phyloP scores from a whole-genome alignment of 2,888 invertebrate genomes.

The Mesorhabditis sp. region DNA sequence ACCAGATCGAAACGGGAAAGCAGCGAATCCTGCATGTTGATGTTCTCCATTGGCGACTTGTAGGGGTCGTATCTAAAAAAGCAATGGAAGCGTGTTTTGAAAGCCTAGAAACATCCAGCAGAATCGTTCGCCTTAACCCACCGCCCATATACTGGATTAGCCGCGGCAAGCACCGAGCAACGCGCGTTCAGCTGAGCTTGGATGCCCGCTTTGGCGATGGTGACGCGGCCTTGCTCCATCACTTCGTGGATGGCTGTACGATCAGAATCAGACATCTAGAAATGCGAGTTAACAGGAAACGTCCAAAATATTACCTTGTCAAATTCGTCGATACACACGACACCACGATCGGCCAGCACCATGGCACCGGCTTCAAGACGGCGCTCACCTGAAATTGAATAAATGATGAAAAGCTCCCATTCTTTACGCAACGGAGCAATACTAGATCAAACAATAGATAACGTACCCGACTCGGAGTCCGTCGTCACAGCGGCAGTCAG shows the following conservation, averaged over 20 bases:
- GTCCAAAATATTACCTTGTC: slow-evolving; percentile 65
- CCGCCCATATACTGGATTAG: slow-evolving; percentile 96
- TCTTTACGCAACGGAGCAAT: neutral
- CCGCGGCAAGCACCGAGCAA: slow-evolving; percentile 96
- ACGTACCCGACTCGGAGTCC: slow-evolving; percentile 76
- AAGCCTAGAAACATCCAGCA: neutral
- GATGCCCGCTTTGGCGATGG: slow-evolving; percentile 95
- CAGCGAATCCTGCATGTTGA: slow-evolving; percentile 92
- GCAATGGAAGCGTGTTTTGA: neutral
- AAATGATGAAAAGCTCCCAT: neutral
- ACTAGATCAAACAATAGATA: neutral
- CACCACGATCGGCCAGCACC: slow-evolving; percentile 97
- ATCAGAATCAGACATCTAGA: slow-evolving; percentile 96
- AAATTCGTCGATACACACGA: slow-evolving; percentile 95
- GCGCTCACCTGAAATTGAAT: slow-evolving; percentile 23
- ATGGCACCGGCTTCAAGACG: slow-evolving; percentile 82
- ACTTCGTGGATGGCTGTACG: slow-evolving; percentile 99
- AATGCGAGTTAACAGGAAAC: neutral
- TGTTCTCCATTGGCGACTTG: slow-evolving; percentile 99
- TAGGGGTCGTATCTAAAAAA: slow-evolving; percentile 84
- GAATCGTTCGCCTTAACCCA: slow-evolving; percentile 59
- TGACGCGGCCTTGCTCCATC: slow-evolving; percentile 93
- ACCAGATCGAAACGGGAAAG: slow-evolving; percentile 95
- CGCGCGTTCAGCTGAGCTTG: slow-evolving; percentile 91
- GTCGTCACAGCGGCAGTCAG: slow-evolving; percentile 95